These are phyloP conservation scores for Taphrorychus bicolor DNA, from an alignment of 2,888 invertebrate genomes.

Conservation along the genomic window DNA sequence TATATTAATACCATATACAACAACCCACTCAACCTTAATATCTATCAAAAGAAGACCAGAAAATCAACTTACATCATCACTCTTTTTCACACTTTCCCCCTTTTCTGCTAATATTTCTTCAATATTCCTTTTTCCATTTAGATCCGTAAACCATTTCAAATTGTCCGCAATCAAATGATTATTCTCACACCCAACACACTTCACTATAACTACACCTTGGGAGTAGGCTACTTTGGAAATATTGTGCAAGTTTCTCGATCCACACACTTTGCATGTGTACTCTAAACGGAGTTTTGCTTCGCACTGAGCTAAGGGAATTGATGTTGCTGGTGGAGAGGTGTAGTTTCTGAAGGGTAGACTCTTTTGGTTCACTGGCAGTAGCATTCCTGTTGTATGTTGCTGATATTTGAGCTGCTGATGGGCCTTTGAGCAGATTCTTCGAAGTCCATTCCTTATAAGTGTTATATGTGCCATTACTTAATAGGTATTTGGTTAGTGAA, in stretches of 20 bases:
- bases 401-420: too few species aligned
- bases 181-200: constrained; percentile 85
- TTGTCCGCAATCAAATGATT: constrained; percentile 97
- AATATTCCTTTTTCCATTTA: constrained; percentile 81
- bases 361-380: too few species aligned
- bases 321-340: neutral
- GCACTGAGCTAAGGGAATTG: constrained; percentile 52
- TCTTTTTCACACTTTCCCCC: constrained; percentile 80
- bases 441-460: too few species aligned
- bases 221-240: constrained; percentile 88
- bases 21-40: constrained; percentile 1
- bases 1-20: too few species aligned
- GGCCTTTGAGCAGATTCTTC: too few species aligned
- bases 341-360: neutral
- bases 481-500: too few species aligned
- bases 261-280: constrained; percentile 92
- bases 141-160: constrained; percentile 90
- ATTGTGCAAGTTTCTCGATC: constrained; percentile 74
- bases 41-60: too few species aligned
- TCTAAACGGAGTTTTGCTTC: constrained; percentile 70
- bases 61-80: constrained; percentile 47
- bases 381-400: too few species aligned
- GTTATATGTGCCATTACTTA: too few species aligned
- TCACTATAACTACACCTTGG: constrained; percentile 91
- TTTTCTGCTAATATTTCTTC: constrained; percentile 88